Evolutionary conservation across 2,113 vertebrate genomes (phyloP).

Genomic region (Perca fluviatilis): DNA sequence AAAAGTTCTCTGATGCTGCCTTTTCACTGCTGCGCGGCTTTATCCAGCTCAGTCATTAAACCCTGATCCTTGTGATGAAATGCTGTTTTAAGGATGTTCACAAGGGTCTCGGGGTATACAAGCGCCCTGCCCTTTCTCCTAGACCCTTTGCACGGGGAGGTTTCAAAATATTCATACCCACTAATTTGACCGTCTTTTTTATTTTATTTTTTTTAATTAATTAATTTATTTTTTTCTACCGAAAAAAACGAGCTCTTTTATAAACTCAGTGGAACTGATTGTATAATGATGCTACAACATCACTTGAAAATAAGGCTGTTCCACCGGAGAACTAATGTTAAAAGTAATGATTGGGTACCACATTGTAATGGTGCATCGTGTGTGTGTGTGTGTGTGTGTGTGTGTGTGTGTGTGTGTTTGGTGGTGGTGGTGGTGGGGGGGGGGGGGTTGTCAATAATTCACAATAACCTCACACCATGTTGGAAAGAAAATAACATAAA

Average conservation of each 20-base stretch:
- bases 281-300: conserved; percentile 52
- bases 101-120: conserved; percentile 69
- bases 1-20: conserved; percentile 70
- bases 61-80: conserved; percentile 75
- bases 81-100: conserved; percentile 72
- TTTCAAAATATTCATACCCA: conserved; percentile 46
- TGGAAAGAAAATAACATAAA: background rate
- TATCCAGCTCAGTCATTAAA: conserved; percentile 77
- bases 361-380: background rate
- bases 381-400: too few relatives aligned
- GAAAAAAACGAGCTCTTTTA: conserved; percentile 27
- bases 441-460: background rate
- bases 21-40: conserved; percentile 43
- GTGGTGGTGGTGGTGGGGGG: too few relatives aligned
- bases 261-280: conserved; percentile 23
- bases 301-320: conserved; percentile 38
- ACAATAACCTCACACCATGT: background rate
- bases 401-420: too few relatives aligned
- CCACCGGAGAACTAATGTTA: conserved; percentile 6
- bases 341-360: background rate
- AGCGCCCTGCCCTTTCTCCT: conserved; percentile 51
- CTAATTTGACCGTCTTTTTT: conserved; percentile 65
- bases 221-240: background rate
- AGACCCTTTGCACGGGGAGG: conserved; percentile 47
- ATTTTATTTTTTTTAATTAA: background rate